Conservation (phyloP, 2,888 invertebrate genomes). For the Macrosoma leucophasiata region DNA sequence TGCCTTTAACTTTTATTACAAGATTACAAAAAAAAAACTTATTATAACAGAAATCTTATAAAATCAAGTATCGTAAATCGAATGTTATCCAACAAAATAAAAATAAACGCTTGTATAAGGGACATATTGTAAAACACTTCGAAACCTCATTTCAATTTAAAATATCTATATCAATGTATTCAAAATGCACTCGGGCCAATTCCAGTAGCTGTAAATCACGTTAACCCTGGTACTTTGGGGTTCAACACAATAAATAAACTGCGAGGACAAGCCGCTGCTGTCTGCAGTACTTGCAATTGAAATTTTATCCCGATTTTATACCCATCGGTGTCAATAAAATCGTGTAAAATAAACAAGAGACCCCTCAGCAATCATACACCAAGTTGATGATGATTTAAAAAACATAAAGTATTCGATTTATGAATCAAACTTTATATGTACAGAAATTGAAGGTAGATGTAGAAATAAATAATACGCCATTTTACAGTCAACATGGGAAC, state of each 20-base stretch:
- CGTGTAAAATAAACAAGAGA: conserved; percentile 61
- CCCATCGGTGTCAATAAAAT: conserved; percentile 60
- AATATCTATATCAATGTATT: too few species aligned
- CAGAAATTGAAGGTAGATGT: conserved; percentile 5
- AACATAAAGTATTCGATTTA: conserved; percentile 46
- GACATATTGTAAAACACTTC: too few species aligned
- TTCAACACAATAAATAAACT: conserved; percentile 69
- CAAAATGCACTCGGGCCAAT: conserved; percentile 19
- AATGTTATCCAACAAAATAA: too few species aligned
- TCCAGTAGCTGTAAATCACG: conserved; percentile 32
- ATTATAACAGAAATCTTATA: too few species aligned
- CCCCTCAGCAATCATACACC: conserved; percentile 29
- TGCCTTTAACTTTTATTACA: too few species aligned
- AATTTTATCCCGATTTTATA: conserved; percentile 71
- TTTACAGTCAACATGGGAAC: too few species aligned
- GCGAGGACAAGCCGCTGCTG: conserved; percentile 56
- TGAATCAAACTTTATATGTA: conserved; percentile 24
- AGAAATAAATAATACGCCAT: too few species aligned
- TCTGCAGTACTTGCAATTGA: conserved; percentile 68
- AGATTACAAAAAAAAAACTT: too few species aligned
- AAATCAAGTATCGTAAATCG: too few species aligned
- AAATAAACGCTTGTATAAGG: too few species aligned
- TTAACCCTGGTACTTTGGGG: conserved; percentile 44
- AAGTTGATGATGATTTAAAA: conserved; percentile 41
- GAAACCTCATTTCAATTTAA: too few species aligned